These are phyloP conservation scores for Protaetia brevitarsis DNA, from an alignment of 1,140 invertebrate genomes.

Conservation along the genomic window DNA sequence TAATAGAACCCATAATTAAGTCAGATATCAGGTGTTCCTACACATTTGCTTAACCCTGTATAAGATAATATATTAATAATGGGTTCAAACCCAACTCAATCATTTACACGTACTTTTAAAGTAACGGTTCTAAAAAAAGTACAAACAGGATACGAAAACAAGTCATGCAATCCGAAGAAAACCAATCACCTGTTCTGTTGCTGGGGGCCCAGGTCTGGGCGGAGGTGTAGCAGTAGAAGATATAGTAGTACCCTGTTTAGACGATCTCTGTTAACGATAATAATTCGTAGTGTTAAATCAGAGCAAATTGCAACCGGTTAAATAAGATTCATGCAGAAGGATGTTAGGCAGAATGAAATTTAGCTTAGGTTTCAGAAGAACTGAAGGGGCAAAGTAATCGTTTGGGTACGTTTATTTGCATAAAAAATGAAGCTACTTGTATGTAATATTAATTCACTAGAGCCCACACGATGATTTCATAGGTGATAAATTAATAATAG, in stretches of 20 bases:
- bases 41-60: too few species aligned
- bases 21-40: too few species aligned
- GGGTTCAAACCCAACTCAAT: too few species aligned
- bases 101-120: too few species aligned
- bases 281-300: conserved; percentile 8
- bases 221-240: conserved; percentile 53
- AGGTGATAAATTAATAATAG: too few species aligned
- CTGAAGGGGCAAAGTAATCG: background rate
- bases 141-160: background rate
- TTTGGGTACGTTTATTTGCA: too few species aligned
- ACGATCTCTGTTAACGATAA: conserved; percentile 49
- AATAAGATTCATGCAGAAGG: background rate
- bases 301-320: background rate
- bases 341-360: background rate
- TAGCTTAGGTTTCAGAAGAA: conserved; percentile 3
- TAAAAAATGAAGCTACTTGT: too few species aligned
- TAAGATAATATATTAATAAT: too few species aligned
- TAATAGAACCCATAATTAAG: too few species aligned
- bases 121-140: background rate
- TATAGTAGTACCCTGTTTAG: conserved; percentile 56
- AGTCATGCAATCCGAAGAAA: conserved; percentile 21
- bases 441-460: too few species aligned
- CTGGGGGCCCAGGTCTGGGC: conserved; percentile 57
- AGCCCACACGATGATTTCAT: too few species aligned
- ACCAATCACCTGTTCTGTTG: conserved; percentile 59